Evolutionary conservation across 2,888 invertebrate genomes (phyloP), one percentile per base, ranked within the genome.

Genomic region (Chirona hameri): DNA sequence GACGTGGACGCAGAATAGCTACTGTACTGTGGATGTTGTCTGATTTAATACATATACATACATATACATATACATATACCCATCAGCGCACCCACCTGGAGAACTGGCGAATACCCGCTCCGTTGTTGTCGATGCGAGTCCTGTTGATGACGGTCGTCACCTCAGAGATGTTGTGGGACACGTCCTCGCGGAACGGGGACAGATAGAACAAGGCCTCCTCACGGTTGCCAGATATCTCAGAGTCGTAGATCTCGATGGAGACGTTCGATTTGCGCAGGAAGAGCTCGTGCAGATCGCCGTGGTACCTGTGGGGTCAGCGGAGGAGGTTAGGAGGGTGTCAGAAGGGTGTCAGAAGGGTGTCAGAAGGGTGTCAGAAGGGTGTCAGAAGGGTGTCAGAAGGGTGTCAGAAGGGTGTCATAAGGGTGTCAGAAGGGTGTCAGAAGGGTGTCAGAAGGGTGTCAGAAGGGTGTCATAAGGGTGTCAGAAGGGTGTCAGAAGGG

Each of bases 221-320:
- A 84, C 89, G 89, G 87, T 96, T 96, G 85, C 93, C 92, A 15
- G 93, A 93, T 84, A 97, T 92, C 87, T 95, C 94, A 85, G 94
- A 94, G 85, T 92, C 92, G 24, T 94, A 89, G 83, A 97, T 89
- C 87, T 93, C 92, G 48, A 97, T 92, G 0, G 93, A 93, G 88
- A 96, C 97, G 87, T 97, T 97, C 0, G 95, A 92, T 89, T 95
- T 95, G 31, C 97, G 90, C 83, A 97, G 89, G 86, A 94, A 96
- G 87, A 94, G 93, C 87, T 97, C 95, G 0, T 95, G 95, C 57
- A 93, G 89, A 87, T 96, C 95, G 86, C 95, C 94, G 48, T 95
- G 89, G 87, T 95, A 95, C 79, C 96, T 91, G 84, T 31, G 60
- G 81, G 46, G 76, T 82, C 24, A 18, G 72, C 12, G 14, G 31